Evolutionary conservation across 1,140 invertebrate genomes (phyloP).

Genomic region (Potamilus streckersoni): DNA sequence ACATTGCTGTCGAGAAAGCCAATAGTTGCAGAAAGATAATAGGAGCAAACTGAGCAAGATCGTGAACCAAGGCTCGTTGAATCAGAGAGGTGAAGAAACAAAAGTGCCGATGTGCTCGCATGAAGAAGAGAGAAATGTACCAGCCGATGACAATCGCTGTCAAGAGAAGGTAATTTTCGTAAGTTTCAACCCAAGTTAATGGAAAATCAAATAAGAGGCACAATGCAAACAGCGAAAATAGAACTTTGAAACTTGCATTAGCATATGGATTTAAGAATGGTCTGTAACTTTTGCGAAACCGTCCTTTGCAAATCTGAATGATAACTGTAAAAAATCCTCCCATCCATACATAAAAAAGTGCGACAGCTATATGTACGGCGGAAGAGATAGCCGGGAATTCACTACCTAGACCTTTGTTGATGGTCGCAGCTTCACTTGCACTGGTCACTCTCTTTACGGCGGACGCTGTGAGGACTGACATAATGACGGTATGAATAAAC

Average conservation of each 20-base stretch:
- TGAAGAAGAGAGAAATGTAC: constrained; percentile 41
- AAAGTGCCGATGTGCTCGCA: constrained; percentile 31
- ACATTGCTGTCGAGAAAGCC: constrained; percentile 47
- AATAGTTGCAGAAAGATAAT: constrained; percentile 40
- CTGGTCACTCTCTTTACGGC: constrained; percentile 14
- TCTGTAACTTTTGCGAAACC: constrained; percentile 1
- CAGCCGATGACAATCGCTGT: constrained; percentile 37
- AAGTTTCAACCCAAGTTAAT: neutral
- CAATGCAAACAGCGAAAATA: constrained; percentile 39
- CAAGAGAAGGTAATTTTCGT: constrained; percentile 27
- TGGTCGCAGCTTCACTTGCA: neutral
- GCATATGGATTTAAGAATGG: constrained; percentile 17
- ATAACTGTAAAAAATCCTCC: constrained; percentile 22
- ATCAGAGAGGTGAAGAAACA: constrained; percentile 47
- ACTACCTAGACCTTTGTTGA: too few species aligned
- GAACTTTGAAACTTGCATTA: constrained; percentile 26
- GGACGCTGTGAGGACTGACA: constrained; percentile 30
- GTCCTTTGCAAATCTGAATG: constrained; percentile 4
- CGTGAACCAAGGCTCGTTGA: constrained; percentile 36
- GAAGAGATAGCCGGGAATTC: too few species aligned
- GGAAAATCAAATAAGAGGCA: constrained; percentile 38
- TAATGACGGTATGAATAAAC: constrained; percentile 32
- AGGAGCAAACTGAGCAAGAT: constrained; percentile 36
- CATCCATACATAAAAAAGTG: constrained; percentile 9
- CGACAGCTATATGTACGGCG: too few species aligned